Evolutionary conservation across 37 sponge, comb jelly and placozoan genomes (phyloP).

Genomic region (Crambe crambe): DNA sequence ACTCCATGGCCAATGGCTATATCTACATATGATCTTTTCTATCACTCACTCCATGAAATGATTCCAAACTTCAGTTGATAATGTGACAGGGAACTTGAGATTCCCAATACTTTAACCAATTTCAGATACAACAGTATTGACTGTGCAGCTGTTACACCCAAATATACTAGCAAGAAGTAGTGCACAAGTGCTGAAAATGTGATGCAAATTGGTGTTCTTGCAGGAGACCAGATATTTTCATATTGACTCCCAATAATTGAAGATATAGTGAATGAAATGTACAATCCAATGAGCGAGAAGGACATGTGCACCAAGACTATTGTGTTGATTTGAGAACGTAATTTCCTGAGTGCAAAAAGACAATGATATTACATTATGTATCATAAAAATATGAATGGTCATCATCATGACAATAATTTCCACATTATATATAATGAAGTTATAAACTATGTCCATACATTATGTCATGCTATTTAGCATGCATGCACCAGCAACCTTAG

Average conservation of each 20-base stretch:
- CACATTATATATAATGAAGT: too few species aligned
- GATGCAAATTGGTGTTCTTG: background rate
- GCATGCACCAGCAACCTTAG: too few species aligned
- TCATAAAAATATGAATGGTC: too few species aligned
- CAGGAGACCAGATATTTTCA: background rate
- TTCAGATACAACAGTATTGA: conserved; percentile 41
- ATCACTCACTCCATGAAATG: conserved; percentile 36
- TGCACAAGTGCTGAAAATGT: conserved; percentile 30
- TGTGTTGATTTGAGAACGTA: conserved; percentile 1
- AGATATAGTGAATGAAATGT: conserved; percentile 9
- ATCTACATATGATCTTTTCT: too few species aligned
- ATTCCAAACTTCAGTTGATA: conserved; percentile 15
- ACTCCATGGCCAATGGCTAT: too few species aligned
- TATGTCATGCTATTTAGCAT: too few species aligned
- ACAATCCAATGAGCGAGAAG: conserved; percentile 8
- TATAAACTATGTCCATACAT: too few species aligned
- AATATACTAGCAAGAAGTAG: conserved; percentile 51
- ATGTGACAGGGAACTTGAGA: background rate
- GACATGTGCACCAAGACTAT: conserved; percentile 2
- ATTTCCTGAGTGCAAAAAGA: too few species aligned
- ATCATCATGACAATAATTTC: too few species aligned
- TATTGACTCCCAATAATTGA: background rate
- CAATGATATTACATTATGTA: too few species aligned
- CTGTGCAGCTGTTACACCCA: conserved; percentile 29
- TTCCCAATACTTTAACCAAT: conserved; percentile 38